Evolutionary conservation across 2,888 invertebrate genomes (phyloP).

Genomic region (Gandaritis pyraliata): DNA sequence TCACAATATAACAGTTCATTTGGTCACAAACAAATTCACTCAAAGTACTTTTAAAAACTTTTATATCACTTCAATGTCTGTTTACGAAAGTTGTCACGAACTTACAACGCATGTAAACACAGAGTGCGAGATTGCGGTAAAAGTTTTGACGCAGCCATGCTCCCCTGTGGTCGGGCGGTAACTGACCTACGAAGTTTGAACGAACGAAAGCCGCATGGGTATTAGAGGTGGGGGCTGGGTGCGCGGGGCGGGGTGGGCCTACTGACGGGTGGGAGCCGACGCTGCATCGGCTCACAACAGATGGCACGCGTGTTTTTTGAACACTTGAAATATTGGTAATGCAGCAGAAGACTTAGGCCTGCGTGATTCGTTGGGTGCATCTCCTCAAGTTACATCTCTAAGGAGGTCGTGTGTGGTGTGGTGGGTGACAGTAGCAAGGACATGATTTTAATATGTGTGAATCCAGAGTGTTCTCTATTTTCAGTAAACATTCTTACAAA

Average conservation of each 20-base stretch:
- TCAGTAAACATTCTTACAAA: too few species aligned
- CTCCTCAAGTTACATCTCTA: conserved; percentile 77
- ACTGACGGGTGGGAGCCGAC: conserved; percentile 75
- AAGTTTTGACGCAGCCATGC: conserved; percentile 83
- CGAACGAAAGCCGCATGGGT: conserved; percentile 83
- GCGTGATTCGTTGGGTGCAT: conserved; percentile 75
- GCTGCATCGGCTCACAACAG: conserved; percentile 81
- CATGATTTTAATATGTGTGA: conserved; percentile 6
- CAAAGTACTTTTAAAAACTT: conserved; percentile 61
- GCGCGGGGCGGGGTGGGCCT: conserved; percentile 63
- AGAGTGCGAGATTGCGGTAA: conserved; percentile 77
- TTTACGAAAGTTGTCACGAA: conserved; percentile 65
- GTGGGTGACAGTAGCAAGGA: conserved; percentile 59
- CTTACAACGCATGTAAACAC: conserved; percentile 80
- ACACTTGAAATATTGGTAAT: conserved; percentile 79
- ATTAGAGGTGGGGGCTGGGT: conserved; percentile 59
- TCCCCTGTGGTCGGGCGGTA: conserved; percentile 84
- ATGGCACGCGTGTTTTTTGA: conserved; percentile 83
- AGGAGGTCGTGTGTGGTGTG: conserved; percentile 69
- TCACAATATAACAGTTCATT: conserved; percentile 75
- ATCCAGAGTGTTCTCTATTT: too few species aligned
- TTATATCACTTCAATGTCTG: conserved; percentile 65
- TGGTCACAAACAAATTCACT: conserved; percentile 71
- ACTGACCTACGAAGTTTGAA: conserved; percentile 86
- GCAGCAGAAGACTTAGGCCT: conserved; percentile 76